Base-by-base conservation (phyloP, 1,140 invertebrate genomes). In the Antheraea pernyi region DNA sequence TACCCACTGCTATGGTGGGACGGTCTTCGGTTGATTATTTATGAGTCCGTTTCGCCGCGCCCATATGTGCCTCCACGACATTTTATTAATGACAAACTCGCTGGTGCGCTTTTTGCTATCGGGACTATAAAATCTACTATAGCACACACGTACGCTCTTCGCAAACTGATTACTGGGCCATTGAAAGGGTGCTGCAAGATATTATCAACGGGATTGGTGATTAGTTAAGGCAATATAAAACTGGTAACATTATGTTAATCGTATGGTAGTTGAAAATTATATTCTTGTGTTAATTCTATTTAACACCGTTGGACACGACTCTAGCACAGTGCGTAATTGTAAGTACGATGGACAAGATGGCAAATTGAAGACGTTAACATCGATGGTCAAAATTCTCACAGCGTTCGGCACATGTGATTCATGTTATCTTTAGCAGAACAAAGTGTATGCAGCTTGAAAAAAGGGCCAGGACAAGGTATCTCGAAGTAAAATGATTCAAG, bases 51-150 rank as follows among this genome's bases (percentile, higher is more conserved):
- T 78, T 78, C 79, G 79, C 81, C 81, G 74, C 81, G 76, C 80
- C 82, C 76, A 81, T 82, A 75, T 79, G 75, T 74, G 18, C 68
- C 78, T 80, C 78, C 71, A 82, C 72, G 81, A 82, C 81, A 85
- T 76, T 83, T 81, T 83, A 86, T 83, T 84, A 84, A 86, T 84
- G 82, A 83, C 76, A 63, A 79, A 78, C 79, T 53, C 77, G 77
- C 77, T 78, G 69, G 67, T 61, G 46, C 7, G 74, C 70, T 78
- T 75, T 77, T 76, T 69, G 74, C 63, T 78, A 76, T 78, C 69
- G 66, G 0, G 9, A 10, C 1, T 53, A 53, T 53, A 53, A 53
- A 53, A 53, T 53, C 46, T 53, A n/a, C 11, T 53, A 13, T 53
- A 53, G 16, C 46, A 13, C 16, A 53, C 46, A 16, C 46, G 16